Percentiles rank a stretch among this genome's conserved stretches.
These are phyloP conservation scores for Thereuonema tuberculata DNA, from an alignment of 1,140 invertebrate species.

Conservation along the genomic window DNA sequence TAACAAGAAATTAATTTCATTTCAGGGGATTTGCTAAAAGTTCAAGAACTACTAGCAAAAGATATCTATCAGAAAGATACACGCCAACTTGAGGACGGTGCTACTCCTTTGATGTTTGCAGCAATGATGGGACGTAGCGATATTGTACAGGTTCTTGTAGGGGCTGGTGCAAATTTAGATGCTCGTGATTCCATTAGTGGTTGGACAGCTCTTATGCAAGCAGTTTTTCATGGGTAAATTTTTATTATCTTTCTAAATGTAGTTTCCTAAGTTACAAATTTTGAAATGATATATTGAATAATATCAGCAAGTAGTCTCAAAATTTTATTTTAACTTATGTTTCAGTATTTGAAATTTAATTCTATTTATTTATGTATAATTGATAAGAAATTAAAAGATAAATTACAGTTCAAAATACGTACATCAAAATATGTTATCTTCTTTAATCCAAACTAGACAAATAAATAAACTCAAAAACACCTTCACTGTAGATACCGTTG, in stretches of 20 bases:
- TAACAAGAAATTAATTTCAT: background rate
- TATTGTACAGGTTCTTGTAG: conserved; percentile 28
- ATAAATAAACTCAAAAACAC: too few species aligned
- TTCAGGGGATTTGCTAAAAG: background rate
- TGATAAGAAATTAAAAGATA: too few species aligned
- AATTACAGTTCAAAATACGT: too few species aligned
- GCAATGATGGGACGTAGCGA: conserved; percentile 32
- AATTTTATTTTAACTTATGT: too few species aligned
- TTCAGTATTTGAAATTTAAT: too few species aligned
- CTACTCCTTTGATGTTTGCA: conserved; percentile 34
- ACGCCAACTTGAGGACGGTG: conserved; percentile 27
- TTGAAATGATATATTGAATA: too few species aligned
- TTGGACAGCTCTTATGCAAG: conserved; percentile 37
- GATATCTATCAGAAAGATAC: conserved; percentile 1
- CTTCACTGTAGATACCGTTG: too few species aligned
- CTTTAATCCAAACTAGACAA: too few species aligned
- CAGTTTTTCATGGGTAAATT: conserved; percentile 33
- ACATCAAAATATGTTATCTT: too few species aligned
- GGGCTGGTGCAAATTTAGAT: conserved; percentile 31
- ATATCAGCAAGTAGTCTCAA: too few species aligned
- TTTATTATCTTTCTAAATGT: background rate
- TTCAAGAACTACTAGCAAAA: background rate
- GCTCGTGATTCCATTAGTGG: conserved; percentile 33
- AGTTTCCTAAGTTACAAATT: too few species aligned
- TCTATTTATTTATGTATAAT: too few species aligned